Base-by-base conservation (phyloP, 2,888 invertebrate genomes). In the Pandemis corylana region DNA sequence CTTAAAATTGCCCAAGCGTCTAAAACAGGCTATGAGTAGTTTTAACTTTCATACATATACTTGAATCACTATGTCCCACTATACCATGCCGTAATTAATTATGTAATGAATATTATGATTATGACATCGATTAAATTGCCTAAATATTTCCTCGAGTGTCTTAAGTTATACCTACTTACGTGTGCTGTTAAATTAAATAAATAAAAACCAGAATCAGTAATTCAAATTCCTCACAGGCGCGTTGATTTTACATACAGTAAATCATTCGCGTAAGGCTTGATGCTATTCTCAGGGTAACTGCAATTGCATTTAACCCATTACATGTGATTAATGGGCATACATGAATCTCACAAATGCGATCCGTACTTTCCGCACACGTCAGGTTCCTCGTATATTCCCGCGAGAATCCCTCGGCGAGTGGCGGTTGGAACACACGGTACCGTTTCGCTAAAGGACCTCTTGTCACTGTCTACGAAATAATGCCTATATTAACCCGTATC, bases 101-200 rank as follows among this genome's bases (percentile, higher is more conserved):
- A 36, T 36, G 28, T 36, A 36, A 36, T 36, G 80, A 78, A 92
- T 87, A 92, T 93, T 92, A 90, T 93, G 7, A 93, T 92, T 91
- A 90, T 91, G 90, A 93, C 92, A 91, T 80, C 83, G 81, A 13
- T 13, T 51, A 51, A 51, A 51, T 0, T 44, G 44, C 44, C 44
- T 80, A 86, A 13, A 89, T 87, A 85, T 81, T 83, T 76, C 75
- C 70, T 67, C 66, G 75, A 77, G 75, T 9, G 7, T 80, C 73
- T 80, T 77, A 82, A 78, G 79, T 80, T 80, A 79, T 81, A 83
- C 80, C 80, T 77, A 76, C 80, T 80, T 77, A 76, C 70, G 73
- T 69, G 66, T 68, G 65, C 73, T 71, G 51, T 44, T 36, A 36
- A 36, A 49, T 49, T 13, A 42, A 41, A 41, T 20, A 42, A 41